A percentile compares a stretch with the other conserved stretches of the same genome.
phyloP scores from a whole-genome alignment of 2,797 vertebrate species.

The Lates japonicus region DNA sequence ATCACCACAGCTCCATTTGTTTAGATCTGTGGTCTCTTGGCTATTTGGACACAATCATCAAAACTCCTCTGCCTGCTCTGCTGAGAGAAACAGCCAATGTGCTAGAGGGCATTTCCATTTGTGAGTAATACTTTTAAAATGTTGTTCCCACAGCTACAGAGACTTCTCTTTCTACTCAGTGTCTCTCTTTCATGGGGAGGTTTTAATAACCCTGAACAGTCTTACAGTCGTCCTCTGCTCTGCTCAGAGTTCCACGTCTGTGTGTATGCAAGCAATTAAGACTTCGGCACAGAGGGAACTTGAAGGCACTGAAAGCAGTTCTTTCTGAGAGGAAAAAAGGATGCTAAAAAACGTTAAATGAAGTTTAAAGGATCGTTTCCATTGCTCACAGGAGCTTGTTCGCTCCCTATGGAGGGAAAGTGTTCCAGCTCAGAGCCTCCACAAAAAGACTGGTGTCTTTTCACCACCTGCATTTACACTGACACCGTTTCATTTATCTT shows the following conservation, averaged over 20 bases:
- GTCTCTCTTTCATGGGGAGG: slow-evolving; percentile 38
- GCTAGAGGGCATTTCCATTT: slow-evolving; percentile 29
- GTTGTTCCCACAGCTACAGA: slow-evolving; percentile 16
- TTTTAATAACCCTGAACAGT: slow-evolving; percentile 67
- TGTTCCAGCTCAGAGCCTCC: slow-evolving; percentile 28
- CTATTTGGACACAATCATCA: slow-evolving; percentile 36
- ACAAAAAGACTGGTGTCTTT: neutral
- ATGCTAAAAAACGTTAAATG: slow-evolving; percentile 26
- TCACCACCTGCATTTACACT: neutral
- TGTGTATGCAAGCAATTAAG: slow-evolving; percentile 67
- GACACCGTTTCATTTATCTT: slow-evolving; percentile 12
- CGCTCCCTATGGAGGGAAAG: slow-evolving; percentile 7
- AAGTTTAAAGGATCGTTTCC: slow-evolving; percentile 42
- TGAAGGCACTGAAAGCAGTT: slow-evolving; percentile 29
- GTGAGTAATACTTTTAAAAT: slow-evolving; percentile 45
- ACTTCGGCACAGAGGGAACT: slow-evolving; percentile 37
- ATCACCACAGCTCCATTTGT: slow-evolving; percentile 9
- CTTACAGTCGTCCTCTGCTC: slow-evolving; percentile 29
- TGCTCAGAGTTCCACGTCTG: slow-evolving; percentile 36
- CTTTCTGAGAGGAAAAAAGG: neutral
- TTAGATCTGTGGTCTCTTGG: slow-evolving; percentile 21
- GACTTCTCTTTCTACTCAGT: slow-evolving; percentile 12
- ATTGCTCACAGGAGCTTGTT: slow-evolving; percentile 5
- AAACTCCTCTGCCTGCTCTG: slow-evolving; percentile 5
- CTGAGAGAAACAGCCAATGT: slow-evolving; percentile 1